Base-by-base conservation (phyloP, 2,888 invertebrate species). In the Drosophila borborema region DNA sequence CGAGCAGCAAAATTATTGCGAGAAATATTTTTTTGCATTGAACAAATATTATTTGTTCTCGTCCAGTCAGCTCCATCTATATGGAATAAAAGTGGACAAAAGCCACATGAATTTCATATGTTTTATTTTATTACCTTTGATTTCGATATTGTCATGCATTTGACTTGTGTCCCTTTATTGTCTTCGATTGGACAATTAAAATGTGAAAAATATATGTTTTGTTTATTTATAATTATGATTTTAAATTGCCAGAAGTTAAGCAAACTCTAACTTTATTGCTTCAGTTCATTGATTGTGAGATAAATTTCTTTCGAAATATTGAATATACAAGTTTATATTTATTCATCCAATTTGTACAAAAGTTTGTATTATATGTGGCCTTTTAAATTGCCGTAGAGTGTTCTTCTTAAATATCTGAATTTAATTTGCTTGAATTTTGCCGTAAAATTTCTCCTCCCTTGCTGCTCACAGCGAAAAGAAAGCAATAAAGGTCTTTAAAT, bases 401-500 rank as follows among this genome's bases (percentile, higher is more conserved):
- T 43, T 31, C 14, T 20, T 45, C 43, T 43, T 45, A 20, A 58
- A 58, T 58, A 36, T 45, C 36, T 36, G 36, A 58, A 58, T 45
- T 20, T 34, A 36, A 36, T 58, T 55, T 55, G 28, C 55, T 55
- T 55, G 31, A 41, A 40, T 41, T 28, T 55, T 28, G 40, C 36
- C 43, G 7, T 34, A 43, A 46, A 12, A 34, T 61, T 66, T 77
- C 63, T 59, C 18, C 46, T 62, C 40, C n/a, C 53, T 16, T 45
- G 40, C 20, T 58, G 34, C 34, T 31, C 45, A 48, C 51, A 48
- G 18, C 20, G 28, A 51, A 58, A 73, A 64, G 72, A 80, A 78
- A 76, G 86, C 86, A 88, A 84, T 88, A 86, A 86, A 83, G 64
- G 73, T 51, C 76, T 70, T 86, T 86, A 79, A 84, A 88, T 84